Conservation (phyloP, 2,888 invertebrate genomes). For the Drosophila multiciliata region DNA sequence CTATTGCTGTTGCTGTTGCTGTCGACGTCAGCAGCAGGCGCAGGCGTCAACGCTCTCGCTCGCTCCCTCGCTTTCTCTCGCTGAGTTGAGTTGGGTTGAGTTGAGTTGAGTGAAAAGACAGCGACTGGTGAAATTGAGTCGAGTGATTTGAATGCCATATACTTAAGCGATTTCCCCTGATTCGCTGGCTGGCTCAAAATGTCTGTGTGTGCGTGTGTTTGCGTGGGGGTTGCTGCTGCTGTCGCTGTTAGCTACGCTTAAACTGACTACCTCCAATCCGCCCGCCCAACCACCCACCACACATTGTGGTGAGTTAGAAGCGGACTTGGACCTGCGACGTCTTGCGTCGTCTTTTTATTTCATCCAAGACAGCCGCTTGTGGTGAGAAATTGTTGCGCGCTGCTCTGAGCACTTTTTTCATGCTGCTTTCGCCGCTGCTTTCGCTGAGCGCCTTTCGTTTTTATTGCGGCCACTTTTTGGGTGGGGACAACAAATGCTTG, state of each 20-base stretch:
- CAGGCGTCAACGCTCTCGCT: slow-evolving; percentile 49
- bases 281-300: slow-evolving; percentile 22
- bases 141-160: slow-evolving; percentile 50
- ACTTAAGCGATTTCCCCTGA: slow-evolving; percentile 73
- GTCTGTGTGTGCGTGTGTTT: slow-evolving; percentile 10
- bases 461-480: slow-evolving; percentile 54
- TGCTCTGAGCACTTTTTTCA: slow-evolving; percentile 53
- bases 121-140: slow-evolving; percentile 45
- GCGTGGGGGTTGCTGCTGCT: slow-evolving; percentile 9
- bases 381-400: slow-evolving; percentile 78
- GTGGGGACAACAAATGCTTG: slow-evolving; percentile 10
- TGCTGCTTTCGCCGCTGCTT: slow-evolving; percentile 10
- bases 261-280: background rate
- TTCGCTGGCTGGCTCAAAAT: slow-evolving; percentile 65
- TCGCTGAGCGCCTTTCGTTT: slow-evolving; percentile 68
- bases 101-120: slow-evolving; percentile 27
- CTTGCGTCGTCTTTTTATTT: slow-evolving; percentile 26
- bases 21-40: slow-evolving; percentile 44
- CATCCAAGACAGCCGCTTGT: slow-evolving; percentile 74
- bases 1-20: slow-evolving; percentile 17
- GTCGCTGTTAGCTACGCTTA: background rate
- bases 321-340: slow-evolving; percentile 45
- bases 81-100: background rate
- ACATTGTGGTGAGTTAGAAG: slow-evolving; percentile 75
- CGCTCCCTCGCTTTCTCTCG: slow-evolving; percentile 15